Percentiles rank a stretch among this genome's conserved stretches.
Conservation (phyloP, 1,140 invertebrate genomes). For the Caenorhabditis inopinata region DNA sequence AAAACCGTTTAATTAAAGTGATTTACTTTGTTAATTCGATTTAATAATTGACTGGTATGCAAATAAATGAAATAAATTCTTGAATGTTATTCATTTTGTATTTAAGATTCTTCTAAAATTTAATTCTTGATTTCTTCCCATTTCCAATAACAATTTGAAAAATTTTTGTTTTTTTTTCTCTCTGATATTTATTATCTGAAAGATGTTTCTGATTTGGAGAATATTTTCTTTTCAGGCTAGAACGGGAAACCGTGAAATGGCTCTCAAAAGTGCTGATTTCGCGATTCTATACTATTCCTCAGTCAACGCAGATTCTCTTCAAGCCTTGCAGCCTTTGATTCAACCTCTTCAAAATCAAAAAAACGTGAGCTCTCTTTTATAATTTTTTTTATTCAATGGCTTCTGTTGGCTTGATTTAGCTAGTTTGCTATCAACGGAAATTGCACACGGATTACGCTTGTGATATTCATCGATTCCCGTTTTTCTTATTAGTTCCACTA, state of each 20-base stretch:
- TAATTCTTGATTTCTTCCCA: no score
- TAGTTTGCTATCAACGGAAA: neutral
- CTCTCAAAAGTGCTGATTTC: slow-evolving; percentile 17
- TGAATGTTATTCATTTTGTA: no score
- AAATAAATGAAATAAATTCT: no score
- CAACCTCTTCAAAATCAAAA: slow-evolving; percentile 17
- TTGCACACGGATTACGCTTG: neutral
- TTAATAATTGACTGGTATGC: no score
- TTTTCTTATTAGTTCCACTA: neutral
- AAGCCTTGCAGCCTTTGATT: neutral
- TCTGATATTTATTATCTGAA: no score
- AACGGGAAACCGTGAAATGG: slow-evolving; percentile 38
- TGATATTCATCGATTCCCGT: neutral
- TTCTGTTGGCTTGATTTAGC: neutral
- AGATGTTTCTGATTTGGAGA: neutral
- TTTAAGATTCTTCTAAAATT: no score
- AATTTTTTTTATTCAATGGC: neutral
- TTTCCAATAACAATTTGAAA: no score
- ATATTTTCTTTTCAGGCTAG: neutral
- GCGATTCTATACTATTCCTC: slow-evolving; percentile 37
- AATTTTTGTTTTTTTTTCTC: no score
- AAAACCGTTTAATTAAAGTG: no score
- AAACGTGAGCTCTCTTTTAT: slow-evolving; percentile 21
- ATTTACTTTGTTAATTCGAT: no score
- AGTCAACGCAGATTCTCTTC: neutral